Evolutionary conservation across 1,140 invertebrate species (phyloP), one percentile per base, ranked within the genome.

Genomic region (Mactra quadrangularis): DNA sequence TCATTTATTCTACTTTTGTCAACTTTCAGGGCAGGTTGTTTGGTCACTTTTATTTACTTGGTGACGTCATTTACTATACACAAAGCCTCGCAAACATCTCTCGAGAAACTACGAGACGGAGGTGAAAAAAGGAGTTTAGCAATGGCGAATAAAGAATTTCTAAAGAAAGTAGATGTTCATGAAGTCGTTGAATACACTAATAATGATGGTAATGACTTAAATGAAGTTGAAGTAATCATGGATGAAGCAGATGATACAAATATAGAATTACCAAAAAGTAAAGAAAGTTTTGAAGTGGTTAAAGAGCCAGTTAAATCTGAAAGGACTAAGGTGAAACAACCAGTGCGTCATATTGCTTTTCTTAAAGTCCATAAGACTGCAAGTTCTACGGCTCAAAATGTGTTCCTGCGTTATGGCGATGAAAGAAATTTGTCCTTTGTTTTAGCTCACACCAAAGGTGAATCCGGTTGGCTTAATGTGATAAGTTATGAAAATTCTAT

Each of bases 361-460:
- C 38, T 90, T 2, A 90, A 90, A 35, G 81, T 87, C 1, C 87
- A 87, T 74, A 88, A 88, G 75, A 77, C 87, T 22, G 87, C 84
- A 15, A 86, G 86, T 57, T 82, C 87, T 1, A 88, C 87, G 0
- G 72, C 85, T 0, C 84, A 86, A 81, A 87, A 87, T 75, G 70
- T 88, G 3, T 60, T 88, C 22, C 60, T 83, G 4, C 74, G 86
- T 45, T 88, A 85, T 71, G 86, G 78, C 4, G 47, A 86, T 35
- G 25, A 27, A 11, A 72, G 79, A 1, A 76, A 88, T 25, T 62
- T 88, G 3, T 71, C 60, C 19, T 66, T 88, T 53, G 75, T 85
- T n/a, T 25, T 88, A 45, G 82, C 87, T 4, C 83, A 53, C 33
- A 66, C 38, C 0, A 59, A 66, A 41, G 86, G 79, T 50, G 62